Conservation (phyloP, 2,888 invertebrate genomes). For the Ditula angustiorana region DNA sequence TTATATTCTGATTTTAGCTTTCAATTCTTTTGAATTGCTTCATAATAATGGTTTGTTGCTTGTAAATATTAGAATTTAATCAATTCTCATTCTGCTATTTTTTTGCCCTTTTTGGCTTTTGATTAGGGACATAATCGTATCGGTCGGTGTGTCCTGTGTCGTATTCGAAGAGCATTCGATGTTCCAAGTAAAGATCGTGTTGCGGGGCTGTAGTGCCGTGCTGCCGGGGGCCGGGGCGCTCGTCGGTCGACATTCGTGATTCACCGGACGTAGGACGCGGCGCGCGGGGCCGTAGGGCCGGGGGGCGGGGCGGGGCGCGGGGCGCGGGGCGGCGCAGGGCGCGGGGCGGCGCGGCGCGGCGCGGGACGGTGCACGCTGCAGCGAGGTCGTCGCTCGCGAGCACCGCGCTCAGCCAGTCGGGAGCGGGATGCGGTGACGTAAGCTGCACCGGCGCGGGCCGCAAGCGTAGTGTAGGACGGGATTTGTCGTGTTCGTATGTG, state of each 20-base stretch:
- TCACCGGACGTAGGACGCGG: constrained; percentile 80
- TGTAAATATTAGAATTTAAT: no score
- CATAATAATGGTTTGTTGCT: no score
- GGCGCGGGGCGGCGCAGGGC: constrained; percentile 52
- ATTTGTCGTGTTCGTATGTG: constrained; percentile 76
- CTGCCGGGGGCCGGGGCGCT: constrained; percentile 20
- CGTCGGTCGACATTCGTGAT: constrained; percentile 54
- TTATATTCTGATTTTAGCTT: neutral
- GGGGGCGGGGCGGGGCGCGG: constrained; percentile 50
- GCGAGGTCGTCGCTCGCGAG: constrained; percentile 83
- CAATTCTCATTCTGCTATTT: no score
- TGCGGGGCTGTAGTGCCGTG: neutral
- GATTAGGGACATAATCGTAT: neutral
- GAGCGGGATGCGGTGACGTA: constrained; percentile 86
- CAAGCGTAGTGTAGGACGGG: constrained; percentile 83
- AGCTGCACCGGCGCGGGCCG: constrained; percentile 84
- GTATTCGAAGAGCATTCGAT: neutral
- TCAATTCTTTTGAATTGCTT: no score
- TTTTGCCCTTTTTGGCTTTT: no score
- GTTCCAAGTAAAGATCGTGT: neutral
- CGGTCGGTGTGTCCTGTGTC: neutral
- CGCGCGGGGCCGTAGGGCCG: constrained; percentile 56
- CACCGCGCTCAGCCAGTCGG: constrained; percentile 76
- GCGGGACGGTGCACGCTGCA: constrained; percentile 81
- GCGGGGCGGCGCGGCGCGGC: constrained; percentile 55